Conservation (phyloP, 2,797 vertebrate genomes). For the Buceros bicornis region DNA sequence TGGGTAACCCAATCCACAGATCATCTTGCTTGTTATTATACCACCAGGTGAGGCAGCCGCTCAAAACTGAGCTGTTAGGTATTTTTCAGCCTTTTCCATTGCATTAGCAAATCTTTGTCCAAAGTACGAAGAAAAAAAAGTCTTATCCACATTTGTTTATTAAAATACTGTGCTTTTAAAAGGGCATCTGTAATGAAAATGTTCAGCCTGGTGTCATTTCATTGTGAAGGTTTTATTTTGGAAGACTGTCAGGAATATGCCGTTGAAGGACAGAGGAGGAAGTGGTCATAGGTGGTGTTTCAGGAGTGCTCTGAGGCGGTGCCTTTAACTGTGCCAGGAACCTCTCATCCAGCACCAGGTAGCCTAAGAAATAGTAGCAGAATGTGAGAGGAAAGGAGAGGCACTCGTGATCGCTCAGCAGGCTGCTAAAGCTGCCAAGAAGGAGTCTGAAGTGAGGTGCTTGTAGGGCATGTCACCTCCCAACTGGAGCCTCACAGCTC, state of each 20-base stretch:
- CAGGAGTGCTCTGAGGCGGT: neutral
- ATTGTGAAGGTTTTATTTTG: neutral
- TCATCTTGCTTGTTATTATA: neutral
- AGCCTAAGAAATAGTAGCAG: neutral
- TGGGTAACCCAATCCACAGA: neutral
- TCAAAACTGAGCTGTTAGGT: neutral
- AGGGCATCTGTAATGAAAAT: neutral
- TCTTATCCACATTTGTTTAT: neutral
- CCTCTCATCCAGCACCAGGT: neutral
- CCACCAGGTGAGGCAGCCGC: neutral
- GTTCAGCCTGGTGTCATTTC: neutral
- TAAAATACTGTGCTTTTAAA: neutral
- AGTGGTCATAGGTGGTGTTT: neutral
- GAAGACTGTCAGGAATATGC: neutral
- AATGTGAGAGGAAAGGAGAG: neutral
- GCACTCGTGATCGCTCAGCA: too few species aligned
- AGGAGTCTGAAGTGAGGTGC: neutral
- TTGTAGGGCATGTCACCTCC: neutral
- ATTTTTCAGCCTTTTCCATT: neutral
- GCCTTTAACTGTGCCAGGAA: neutral
- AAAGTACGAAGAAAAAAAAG: neutral
- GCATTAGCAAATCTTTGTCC: neutral
- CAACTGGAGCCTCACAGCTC: neutral
- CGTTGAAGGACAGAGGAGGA: neutral
- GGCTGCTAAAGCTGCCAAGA: neutral